Base-by-base conservation (phyloP, 2,888 invertebrate species). In the Fragum sueziense region DNA sequence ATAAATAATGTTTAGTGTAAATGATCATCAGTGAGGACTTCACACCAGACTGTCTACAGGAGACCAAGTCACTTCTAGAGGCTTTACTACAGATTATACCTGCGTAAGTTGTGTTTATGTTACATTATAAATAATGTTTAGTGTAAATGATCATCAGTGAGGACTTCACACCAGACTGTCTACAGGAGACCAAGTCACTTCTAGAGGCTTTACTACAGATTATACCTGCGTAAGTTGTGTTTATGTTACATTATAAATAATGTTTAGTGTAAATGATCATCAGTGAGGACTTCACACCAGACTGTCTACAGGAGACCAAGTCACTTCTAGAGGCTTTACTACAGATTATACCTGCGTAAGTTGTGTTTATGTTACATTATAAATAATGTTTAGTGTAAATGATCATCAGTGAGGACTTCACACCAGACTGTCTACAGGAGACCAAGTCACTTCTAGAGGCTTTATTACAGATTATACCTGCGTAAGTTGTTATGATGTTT, bases 231-330 rank as follows among this genome's bases (percentile, higher is more conserved):
- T 90, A 81, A 85, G n/a, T n/a, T n/a, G n/a, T n/a, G n/a, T n/a
- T n/a, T n/a, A n/a, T n/a, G n/a, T n/a, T n/a, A n/a, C n/a, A n/a
- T n/a, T n/a, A n/a, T n/a, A n/a, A n/a, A n/a, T n/a, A n/a, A n/a
- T n/a, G n/a, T n/a, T n/a, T n/a, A n/a, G n/a, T n/a, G n/a, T n/a
- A 95, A 87, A 95, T 95, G 79, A 93, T 95, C 33, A 94, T 95
- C 29, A 93, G 94, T 11, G 95, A 95, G 20, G 94, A 94, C 82
- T 92, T 95, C 4, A 93, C 94, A 6, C 82, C 88, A 7, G 91
- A 91, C 9, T 86, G 86, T 76, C 88, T 90, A 80, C 76, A 70
- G 14, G 93, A 94, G 29, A 92, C 94, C 25, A 89, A 94, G 61
- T 79, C 82, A 47, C 85, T 90, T 33, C 73, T 92, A 9, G 92